Evolutionary conservation across 2,888 invertebrate species (phyloP).

Genomic region (Eutolmus rufibarbis): DNA sequence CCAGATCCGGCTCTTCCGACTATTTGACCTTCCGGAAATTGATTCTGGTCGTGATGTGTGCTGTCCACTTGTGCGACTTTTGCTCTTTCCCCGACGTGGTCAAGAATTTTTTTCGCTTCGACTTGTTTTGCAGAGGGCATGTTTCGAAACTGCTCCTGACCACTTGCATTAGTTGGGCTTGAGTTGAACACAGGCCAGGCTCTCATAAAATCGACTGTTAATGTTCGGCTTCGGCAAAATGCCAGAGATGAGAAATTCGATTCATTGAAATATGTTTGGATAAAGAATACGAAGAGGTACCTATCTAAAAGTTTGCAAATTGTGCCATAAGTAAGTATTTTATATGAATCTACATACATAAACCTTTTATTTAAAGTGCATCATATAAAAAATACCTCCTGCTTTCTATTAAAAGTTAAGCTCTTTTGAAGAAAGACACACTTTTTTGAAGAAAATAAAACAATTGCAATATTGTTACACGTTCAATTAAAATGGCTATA

Average conservation of each 20-base stretch:
- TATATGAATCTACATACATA: no score
- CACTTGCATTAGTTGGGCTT: not conserved
- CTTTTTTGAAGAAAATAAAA: no score
- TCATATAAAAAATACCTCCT: no score
- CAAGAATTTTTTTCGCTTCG: not conserved
- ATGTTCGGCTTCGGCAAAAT: not conserved
- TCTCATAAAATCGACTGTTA: not conserved
- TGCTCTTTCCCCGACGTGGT: not conserved
- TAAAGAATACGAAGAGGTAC: no score
- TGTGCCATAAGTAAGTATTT: no score
- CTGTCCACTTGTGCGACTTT: not conserved
- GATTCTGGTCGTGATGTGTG: not conserved
- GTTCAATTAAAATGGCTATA: no score
- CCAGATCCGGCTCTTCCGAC: not conserved
- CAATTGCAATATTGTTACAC: no score
- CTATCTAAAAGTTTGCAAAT: no score
- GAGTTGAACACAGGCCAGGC: not conserved
- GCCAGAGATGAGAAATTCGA: not conserved
- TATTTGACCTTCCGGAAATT: constrained; percentile 27
- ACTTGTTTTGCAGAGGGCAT: not conserved
- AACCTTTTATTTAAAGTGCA: no score
- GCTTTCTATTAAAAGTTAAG: no score
- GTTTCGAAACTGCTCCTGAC: not conserved
- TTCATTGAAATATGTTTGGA: not conserved
- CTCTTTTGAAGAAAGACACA: no score